A percentile compares a stretch with the other conserved stretches of the same genome.
These are phyloP conservation scores for Drosophila ambigua DNA, from an alignment of 1,140 invertebrate species.

Conservation along the genomic window DNA sequence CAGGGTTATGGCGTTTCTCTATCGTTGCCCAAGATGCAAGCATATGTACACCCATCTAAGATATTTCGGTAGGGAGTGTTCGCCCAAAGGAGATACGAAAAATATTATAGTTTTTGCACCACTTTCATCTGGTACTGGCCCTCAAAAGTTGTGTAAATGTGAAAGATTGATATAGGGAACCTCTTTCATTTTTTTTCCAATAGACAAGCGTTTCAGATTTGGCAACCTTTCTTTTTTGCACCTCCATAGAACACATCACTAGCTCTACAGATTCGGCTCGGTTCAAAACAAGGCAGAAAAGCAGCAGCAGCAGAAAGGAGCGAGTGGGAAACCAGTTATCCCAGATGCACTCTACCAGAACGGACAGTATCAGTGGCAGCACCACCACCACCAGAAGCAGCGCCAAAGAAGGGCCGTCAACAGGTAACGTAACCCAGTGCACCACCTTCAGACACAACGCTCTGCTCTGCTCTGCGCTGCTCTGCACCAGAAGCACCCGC, in stretches of 20 bases:
- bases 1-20: too few relatives aligned
- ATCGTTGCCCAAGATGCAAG: too few relatives aligned
- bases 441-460: conserved; percentile 64
- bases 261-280: conserved; percentile 26
- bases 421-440: conserved; percentile 71
- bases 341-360: conserved; percentile 54
- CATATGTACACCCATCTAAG: too few relatives aligned
- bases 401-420: conserved; percentile 59
- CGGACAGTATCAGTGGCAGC: conserved; percentile 12
- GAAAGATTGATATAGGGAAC: too few relatives aligned
- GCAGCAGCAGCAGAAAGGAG: conserved; percentile 19
- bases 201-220: too few relatives aligned
- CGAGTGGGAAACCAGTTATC: conserved; percentile 62
- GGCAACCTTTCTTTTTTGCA: too few relatives aligned
- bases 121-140: too few relatives aligned
- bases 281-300: conserved; percentile 18
- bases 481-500: conserved; percentile 59
- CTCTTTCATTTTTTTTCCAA: too few relatives aligned
- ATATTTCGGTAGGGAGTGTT: too few relatives aligned
- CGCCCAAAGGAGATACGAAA: too few relatives aligned
- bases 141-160: too few relatives aligned
- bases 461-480: conserved; percentile 16
- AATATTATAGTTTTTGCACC: too few relatives aligned
- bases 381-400: conserved; percentile 22
- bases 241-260: not conserved